A percentile compares a stretch with the other conserved stretches of the same genome.
These are phyloP conservation scores for Actinia equina DNA, from an alignment of 64 coral and sea anemone species.

Conservation along the genomic window DNA sequence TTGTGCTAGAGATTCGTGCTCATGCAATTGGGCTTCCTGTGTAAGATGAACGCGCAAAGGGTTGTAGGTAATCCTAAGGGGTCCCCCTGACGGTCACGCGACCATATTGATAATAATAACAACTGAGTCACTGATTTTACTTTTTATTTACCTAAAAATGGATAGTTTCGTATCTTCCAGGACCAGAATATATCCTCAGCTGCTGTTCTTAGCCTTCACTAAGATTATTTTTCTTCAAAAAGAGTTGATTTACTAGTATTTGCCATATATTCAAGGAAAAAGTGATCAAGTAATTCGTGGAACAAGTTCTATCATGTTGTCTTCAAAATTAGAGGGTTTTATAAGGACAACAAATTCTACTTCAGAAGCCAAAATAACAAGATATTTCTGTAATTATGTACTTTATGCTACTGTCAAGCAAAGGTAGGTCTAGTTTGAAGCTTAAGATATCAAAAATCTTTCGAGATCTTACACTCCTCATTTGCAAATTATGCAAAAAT, in stretches of 20 bases:
- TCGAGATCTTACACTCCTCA: neutral
- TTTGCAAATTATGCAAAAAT: no score
- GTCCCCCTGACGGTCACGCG: neutral
- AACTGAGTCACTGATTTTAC: neutral
- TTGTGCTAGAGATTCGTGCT: no score
- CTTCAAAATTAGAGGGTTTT: neutral
- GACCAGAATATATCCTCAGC: neutral
- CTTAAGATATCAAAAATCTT: neutral
- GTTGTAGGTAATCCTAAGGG: neutral
- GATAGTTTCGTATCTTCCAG: neutral
- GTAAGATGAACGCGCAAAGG: neutral
- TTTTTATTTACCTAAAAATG: neutral
- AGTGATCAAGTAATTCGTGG: neutral
- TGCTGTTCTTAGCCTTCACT: neutral
- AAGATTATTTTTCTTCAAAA: neutral
- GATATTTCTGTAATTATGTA: neutral
- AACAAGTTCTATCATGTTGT: neutral
- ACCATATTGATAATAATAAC: neutral
- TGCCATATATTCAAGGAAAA: neutral
- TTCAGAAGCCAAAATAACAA: neutral
- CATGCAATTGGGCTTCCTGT: neutral
- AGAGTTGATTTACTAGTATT: neutral
- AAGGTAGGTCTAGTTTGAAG: neutral
- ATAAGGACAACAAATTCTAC: neutral
- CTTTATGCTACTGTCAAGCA: neutral